Percentiles rank a stretch among this genome's conserved stretches.
Evolutionary conservation across 2,888 invertebrate species (phyloP).

Genomic region (Yponomeuta malinellus): DNA sequence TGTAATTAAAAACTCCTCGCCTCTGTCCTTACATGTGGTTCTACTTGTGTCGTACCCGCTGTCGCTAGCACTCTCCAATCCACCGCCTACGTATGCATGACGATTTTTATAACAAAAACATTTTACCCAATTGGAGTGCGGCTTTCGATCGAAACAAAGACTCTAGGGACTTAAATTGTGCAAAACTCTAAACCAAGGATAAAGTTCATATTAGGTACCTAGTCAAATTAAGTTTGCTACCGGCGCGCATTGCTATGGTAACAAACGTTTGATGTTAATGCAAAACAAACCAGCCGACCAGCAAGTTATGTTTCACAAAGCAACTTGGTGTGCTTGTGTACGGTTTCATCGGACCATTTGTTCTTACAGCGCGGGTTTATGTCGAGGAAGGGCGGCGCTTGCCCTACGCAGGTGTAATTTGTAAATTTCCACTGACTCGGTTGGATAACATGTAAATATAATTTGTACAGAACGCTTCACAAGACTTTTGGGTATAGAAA

Average conservation of each 20-base stretch:
- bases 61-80: neutral
- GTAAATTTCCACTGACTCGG: neutral
- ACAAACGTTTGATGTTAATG: neutral
- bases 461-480: neutral
- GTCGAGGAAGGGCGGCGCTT: neutral
- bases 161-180: neutral
- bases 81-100: neutral
- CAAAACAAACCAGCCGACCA: neutral
- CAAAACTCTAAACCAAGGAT: neutral
- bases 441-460: neutral
- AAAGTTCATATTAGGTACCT: neutral
- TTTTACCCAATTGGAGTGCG: no score
- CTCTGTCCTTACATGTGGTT: slow-evolving; percentile 11
- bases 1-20: slow-evolving; percentile 31
- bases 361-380: neutral
- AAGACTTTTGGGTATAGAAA: no score
- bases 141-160: neutral
- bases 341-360: neutral
- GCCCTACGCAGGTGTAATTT: neutral
- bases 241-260: neutral
- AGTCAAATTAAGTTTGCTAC: neutral
- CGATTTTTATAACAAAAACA: neutral
- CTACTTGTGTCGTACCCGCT: neutral
- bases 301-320: neutral
- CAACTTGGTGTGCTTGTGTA: neutral